Evolutionary conservation across 2,888 invertebrate genomes (phyloP), one percentile per base, ranked within the genome.

Genomic region (Orthosia gothica): DNA sequence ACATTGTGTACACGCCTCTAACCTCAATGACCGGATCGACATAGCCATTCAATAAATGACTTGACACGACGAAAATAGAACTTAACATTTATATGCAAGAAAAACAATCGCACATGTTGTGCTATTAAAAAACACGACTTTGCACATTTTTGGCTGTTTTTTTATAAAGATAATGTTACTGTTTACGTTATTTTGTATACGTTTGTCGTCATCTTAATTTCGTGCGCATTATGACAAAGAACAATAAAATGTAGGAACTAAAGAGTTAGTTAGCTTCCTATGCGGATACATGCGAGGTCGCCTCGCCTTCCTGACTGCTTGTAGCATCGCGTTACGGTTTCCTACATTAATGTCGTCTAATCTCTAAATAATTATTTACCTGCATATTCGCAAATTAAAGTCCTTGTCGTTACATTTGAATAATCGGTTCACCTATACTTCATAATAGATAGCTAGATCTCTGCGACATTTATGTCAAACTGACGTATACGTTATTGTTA

Each of bases 251-350:
- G 81, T 85, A 92, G 90, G 91, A 91, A 93, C 90, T 90, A 86
- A 89, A 88, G 85, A 73, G 88, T 81, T 79, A 72, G 88, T 81
- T 79, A 64, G 89, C 92, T 94, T 94, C 94, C 93, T 93, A 89
- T 91, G 87, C 91, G 91, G 91, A 90, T 88, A 85, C 87, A 79
- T 57, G 71, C 91, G 88, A 94, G 94, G 94, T 85, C 92, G 81
- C 74, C 74, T 78, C 74, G 87, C 88, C 91, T 93, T 93, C 92
- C 92, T 92, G 89, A 83, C 84, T 89, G 85, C 84, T 88, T 84
- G 89, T 89, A 87, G 85, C 87, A 84, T 82, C 82, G 61, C 79
- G 76, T 68, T 85, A 84, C 80, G 65, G 64, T 81, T 89, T 89
- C 88, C 89, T 89, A 85, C 74, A 62, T 20, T 45, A 72, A 83